phyloP scores from a whole-genome alignment of 2,113 vertebrate species.

The Syrrhaptes paradoxus region DNA sequence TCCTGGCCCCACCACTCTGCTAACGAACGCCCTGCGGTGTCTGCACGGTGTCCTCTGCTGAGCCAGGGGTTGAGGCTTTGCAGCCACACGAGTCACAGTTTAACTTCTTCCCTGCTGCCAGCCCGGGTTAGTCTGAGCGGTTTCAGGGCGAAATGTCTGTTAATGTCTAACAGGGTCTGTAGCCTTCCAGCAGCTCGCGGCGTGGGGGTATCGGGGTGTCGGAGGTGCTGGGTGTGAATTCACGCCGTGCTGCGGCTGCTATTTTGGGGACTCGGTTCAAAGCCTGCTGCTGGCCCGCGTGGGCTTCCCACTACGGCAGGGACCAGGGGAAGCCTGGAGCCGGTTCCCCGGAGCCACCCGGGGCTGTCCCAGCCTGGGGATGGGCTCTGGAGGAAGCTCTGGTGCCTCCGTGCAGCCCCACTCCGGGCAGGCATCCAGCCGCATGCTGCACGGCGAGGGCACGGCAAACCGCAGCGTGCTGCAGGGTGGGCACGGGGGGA shows the following conservation, averaged over 20 bases:
- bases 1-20: background rate
- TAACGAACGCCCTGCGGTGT: no score
- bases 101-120: background rate
- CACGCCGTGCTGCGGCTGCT: fast-evolving
- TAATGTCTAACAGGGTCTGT: fast-evolving
- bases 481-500: fast-evolving
- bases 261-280: fast-evolving
- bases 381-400: background rate
- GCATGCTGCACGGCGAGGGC: background rate
- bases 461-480: no score
- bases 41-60: fast-evolving
- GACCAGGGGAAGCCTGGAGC: background rate
- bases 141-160: background rate
- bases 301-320: background rate
- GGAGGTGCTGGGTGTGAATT: fast-evolving
- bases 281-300: fast-evolving
- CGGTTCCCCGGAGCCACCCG: fast-evolving
- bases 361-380: background rate
- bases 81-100: background rate
- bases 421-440: background rate
- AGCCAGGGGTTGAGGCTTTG: fast-evolving
- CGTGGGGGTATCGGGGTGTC: background rate
- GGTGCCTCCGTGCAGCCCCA: fast-evolving
- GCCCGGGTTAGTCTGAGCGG: background rate
- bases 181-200: background rate